Conservation (phyloP, 2,888 invertebrate species). For the Melinopterus prodromus region DNA sequence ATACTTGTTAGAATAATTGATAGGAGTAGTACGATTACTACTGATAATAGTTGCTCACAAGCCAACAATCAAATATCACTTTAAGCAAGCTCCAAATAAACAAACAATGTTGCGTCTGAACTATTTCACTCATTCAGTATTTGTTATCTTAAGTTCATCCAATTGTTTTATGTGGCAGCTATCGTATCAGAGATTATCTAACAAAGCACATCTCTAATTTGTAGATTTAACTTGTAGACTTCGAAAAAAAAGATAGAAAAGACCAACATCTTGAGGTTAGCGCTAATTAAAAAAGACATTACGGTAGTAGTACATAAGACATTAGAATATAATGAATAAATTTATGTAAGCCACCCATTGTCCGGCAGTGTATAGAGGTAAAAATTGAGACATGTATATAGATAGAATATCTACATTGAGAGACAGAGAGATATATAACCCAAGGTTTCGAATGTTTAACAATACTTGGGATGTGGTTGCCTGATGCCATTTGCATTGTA, state of each 20-base stretch:
- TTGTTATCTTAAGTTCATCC: too few species aligned
- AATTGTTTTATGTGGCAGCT: too few species aligned
- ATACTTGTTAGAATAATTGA: too few species aligned
- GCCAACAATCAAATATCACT: too few species aligned
- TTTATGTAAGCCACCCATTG: not conserved
- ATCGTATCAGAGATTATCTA: too few species aligned
- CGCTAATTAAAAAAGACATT: not conserved
- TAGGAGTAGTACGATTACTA: too few species aligned
- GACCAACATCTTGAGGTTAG: not conserved
- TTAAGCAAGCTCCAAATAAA: too few species aligned
- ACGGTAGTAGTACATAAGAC: not conserved
- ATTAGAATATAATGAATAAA: not conserved
- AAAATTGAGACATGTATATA: not conserved
- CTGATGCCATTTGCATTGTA: constrained; percentile 23
- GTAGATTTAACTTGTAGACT: too few species aligned
- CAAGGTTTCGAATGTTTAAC: constrained; percentile 4
- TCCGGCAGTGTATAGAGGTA: not conserved
- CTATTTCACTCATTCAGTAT: too few species aligned
- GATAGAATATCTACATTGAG: not conserved
- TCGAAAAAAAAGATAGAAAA: not conserved
- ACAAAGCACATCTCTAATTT: too few species aligned
- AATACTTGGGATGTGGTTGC: not conserved
- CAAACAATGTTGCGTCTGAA: too few species aligned
- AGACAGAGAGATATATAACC: not conserved
- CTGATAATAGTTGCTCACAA: too few species aligned